Evolutionary conservation across 2,888 invertebrate species (phyloP), one percentile per base, ranked within the genome.

Genomic region (Mermis nigrescens): DNA sequence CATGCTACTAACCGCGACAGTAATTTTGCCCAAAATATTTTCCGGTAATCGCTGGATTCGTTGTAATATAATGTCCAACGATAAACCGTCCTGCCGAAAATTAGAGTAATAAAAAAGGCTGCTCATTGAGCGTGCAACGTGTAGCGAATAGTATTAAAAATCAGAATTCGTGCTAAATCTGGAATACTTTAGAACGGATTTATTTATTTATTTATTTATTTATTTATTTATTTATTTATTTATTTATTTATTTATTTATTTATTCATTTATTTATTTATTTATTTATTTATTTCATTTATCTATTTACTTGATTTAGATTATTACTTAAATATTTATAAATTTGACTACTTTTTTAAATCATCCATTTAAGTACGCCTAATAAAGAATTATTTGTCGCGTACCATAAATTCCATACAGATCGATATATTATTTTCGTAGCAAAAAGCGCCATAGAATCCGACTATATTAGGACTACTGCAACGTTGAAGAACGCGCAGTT

Each of bases 361-460:
- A 38, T 38, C 12, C 38, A 38, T 15, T 38, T 38, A 38, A 19
- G 38, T 15, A 12, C 12, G 19, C 38, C 12, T 15, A 38, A 38
- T 38, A 38, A 12, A 38, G 12, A 12, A 38, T 15, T 38, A 38
- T 48, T 7, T 19, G 26, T n/a, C 12, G 51, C 24, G 62, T 66
- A 76, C 76, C 98, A 98, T 99, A 69, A 95, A 99, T 74, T 98
- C 98, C 98, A 98, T 98, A 72, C 95, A 98, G 71, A 98, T 98
- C 67, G 92, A 94, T 62, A 98, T 98, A 78, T 98, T 95, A 28
- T 95, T 95, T 75, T 95, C 94, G 71, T 91, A 91, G 70, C 82
- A 81, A 76, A 98, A 99, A 58, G 95, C 94, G 53, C 95, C 98
- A 73, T 98, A 99, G 76, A 94, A 98, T 1, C 98, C 98, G 60